These are phyloP conservation scores for Microctonus aethiopoides DNA, from an alignment of 2,888 invertebrate species.

Conservation along the genomic window DNA sequence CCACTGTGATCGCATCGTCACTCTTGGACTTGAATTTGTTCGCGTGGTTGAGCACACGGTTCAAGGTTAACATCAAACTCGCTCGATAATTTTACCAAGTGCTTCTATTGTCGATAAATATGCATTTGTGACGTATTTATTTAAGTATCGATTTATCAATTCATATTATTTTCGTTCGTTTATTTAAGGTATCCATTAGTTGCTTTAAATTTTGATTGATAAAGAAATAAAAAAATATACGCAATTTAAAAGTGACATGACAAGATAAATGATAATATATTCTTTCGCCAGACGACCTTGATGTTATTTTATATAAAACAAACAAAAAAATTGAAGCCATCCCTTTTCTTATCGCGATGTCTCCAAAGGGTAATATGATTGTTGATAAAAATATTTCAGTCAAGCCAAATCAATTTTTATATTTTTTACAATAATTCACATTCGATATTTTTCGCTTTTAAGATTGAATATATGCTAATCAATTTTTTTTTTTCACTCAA, in stretches of 20 bases:
- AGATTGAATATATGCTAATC: no score
- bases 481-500: neutral
- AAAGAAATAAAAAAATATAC: neutral
- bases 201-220: neutral
- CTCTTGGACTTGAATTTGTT: constrained; percentile 17
- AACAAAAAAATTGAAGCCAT: neutral
- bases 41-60: constrained; percentile 15
- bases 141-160: neutral
- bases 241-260: no score
- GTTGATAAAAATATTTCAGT: neutral
- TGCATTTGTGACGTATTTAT: neutral
- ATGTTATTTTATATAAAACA: neutral
- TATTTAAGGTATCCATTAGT: no score
- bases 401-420: neutral
- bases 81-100: constrained; percentile 15
- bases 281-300: neutral
- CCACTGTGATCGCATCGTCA: neutral
- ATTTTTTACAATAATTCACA: neutral
- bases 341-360: neutral
- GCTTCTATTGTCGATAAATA: neutral
- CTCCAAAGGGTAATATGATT: neutral
- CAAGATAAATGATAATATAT: neutral
- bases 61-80: constrained; percentile 13
- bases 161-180: neutral
- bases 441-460: no score